phyloP scores from a whole-genome alignment of 2,888 invertebrate genomes.

The Rotaria socialis region DNA sequence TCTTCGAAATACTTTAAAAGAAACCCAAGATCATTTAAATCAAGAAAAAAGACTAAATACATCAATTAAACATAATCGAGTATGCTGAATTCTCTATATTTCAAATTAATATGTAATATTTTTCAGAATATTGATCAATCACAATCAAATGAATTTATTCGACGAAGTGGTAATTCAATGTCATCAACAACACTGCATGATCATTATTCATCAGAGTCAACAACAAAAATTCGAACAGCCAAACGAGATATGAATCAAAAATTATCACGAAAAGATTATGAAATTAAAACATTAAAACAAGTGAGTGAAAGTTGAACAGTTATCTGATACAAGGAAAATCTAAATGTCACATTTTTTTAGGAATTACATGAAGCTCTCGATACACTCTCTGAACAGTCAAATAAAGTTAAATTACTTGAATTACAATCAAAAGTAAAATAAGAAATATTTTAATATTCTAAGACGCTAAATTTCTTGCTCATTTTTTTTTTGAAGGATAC shows the following conservation, averaged over 20 bases:
- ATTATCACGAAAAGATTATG: constrained; percentile 55
- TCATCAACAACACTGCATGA: constrained; percentile 37
- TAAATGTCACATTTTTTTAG: background rate
- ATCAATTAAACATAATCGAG: constrained; percentile 58
- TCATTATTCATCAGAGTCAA: constrained; percentile 47
- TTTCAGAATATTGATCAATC: background rate
- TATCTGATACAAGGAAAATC: too few relatives aligned
- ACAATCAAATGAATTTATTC: constrained; percentile 38
- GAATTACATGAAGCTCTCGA: constrained; percentile 28
- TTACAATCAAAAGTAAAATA: background rate
- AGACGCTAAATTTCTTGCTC: background rate
- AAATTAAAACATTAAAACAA: constrained; percentile 55
- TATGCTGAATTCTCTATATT: background rate
- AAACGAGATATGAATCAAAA: constrained; percentile 53
- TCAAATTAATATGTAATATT: background rate
- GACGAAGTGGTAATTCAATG: constrained; percentile 11
- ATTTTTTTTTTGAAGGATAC: background rate
- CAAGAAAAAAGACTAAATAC: constrained; percentile 58
- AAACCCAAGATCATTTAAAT: constrained; percentile 54
- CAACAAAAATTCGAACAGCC: background rate
- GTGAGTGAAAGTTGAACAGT: constrained; percentile 38
- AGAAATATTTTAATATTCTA: background rate
- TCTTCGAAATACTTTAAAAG: constrained; percentile 55
- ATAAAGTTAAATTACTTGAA: constrained; percentile 6
- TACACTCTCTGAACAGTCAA: constrained; percentile 1